phyloP scores from a whole-genome alignment of 2,113 vertebrate species.

The Notechis scutatus region DNA sequence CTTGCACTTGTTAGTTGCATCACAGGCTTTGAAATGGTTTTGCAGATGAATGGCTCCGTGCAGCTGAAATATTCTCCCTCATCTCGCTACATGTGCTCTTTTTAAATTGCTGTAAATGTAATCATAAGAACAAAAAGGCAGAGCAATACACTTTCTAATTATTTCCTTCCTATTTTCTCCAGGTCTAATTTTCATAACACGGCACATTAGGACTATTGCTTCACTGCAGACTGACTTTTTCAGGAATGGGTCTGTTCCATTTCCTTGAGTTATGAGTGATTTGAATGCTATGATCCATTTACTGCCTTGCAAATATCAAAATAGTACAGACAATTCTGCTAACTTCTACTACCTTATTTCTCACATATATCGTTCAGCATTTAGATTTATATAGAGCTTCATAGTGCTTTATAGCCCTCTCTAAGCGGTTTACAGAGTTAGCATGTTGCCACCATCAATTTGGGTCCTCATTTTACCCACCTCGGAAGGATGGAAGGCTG shows the following conservation, averaged over 20 bases:
- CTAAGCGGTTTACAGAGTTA: background rate
- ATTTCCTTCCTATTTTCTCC: constrained; percentile 64
- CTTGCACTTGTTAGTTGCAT: constrained; percentile 38
- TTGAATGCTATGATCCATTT: constrained; percentile 16
- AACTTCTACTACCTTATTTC: background rate
- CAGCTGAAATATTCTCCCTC: constrained; percentile 42
- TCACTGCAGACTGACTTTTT: constrained; percentile 58
- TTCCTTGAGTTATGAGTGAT: constrained; percentile 48
- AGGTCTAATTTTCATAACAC: constrained; percentile 56
- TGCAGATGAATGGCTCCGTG: constrained; percentile 34
- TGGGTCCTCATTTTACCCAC: background rate
- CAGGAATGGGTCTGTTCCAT: constrained; percentile 51
- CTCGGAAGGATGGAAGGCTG: background rate
- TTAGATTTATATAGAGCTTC: background rate
- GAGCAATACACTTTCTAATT: constrained; percentile 60
- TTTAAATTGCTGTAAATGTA: constrained; percentile 40
- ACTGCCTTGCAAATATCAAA: constrained; percentile 20
- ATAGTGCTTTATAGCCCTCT: background rate
- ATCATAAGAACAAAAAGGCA: constrained; percentile 37
- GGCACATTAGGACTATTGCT: constrained; percentile 50
- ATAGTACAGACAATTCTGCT: background rate
- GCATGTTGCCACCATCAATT: background rate
- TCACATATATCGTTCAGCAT: background rate
- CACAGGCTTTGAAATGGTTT: constrained; percentile 43
- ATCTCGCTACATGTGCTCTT: constrained; percentile 24